phyloP scores from a whole-genome alignment of 2,797 vertebrate species.

The Gobio occitaniae region DNA sequence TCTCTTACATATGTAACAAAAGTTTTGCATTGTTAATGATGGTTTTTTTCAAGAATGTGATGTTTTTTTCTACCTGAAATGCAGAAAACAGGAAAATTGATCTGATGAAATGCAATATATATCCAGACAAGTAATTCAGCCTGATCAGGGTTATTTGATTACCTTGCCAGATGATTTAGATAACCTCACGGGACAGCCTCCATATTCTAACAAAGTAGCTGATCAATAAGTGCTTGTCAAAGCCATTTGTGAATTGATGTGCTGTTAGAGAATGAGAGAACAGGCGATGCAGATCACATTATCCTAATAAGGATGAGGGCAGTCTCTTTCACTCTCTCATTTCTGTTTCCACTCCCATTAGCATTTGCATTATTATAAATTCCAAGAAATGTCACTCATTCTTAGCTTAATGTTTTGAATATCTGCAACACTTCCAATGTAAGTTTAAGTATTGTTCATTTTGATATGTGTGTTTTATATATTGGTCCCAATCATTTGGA shows the following conservation, averaged over 20 bases:
- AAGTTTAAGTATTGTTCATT: not conserved
- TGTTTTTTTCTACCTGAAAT: conserved; percentile 32
- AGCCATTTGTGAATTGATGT: conserved; percentile 50
- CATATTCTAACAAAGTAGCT: conserved; percentile 60
- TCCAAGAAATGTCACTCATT: not conserved
- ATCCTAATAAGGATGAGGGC: conserved; percentile 44
- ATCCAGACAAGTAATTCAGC: conserved; percentile 47
- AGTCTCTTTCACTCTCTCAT: not conserved
- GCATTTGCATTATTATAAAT: not conserved
- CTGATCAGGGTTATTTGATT: conserved; percentile 58
- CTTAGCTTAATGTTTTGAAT: not conserved
- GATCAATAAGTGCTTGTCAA: conserved; percentile 57
- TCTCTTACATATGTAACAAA: not conserved
- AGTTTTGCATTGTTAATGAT: conserved; percentile 31
- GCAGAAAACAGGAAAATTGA: conserved; percentile 48
- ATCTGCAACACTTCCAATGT: not conserved
- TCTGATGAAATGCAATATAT: conserved; percentile 58
- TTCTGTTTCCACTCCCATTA: not conserved
- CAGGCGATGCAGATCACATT: conserved; percentile 34
- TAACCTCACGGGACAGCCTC: conserved; percentile 51
- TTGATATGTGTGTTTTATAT: not conserved
- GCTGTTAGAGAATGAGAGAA: conserved; percentile 33
- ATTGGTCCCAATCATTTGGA: not conserved
- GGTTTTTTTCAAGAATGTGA: conserved; percentile 20
- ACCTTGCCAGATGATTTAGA: conserved; percentile 49